These are phyloP conservation scores for Eleutherodactylus coqui DNA, from an alignment of 2,797 vertebrate genomes.

Conservation along the genomic window DNA sequence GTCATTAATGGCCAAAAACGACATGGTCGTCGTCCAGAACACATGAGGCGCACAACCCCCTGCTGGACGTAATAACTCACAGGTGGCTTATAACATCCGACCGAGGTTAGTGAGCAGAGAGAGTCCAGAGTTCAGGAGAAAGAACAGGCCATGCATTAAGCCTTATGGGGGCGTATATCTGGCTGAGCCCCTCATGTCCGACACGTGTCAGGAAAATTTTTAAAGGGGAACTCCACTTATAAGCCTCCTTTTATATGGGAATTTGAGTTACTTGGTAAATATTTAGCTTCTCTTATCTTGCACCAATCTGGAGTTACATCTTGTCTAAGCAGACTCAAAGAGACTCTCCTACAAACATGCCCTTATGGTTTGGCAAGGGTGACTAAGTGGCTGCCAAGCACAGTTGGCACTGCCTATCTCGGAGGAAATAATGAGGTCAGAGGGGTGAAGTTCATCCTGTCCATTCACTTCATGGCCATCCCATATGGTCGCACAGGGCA, in stretches of 20 bases:
- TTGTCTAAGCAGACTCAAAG: neutral
- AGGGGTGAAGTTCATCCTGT: neutral
- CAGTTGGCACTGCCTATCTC: neutral
- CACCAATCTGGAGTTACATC: neutral
- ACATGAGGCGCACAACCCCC: neutral
- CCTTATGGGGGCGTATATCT: neutral
- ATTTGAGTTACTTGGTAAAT: neutral
- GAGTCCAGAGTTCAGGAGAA: neutral
- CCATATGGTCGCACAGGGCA: too few species aligned
- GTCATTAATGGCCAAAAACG: neutral
- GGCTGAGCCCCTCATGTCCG: neutral
- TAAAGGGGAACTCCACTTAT: constrained; percentile 12
- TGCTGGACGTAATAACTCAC: neutral
- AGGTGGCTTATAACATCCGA: constrained; percentile 6
- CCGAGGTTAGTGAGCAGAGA: neutral
- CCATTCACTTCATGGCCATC: too few species aligned
- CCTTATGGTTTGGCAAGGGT: neutral
- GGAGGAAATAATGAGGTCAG: neutral
- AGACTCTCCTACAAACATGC: neutral
- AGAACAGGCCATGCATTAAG: neutral
- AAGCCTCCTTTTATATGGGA: neutral
- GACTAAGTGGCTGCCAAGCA: neutral
- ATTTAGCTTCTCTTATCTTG: neutral
- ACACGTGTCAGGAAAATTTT: too few species aligned
- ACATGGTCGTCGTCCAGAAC: neutral